Base-by-base conservation (phyloP, 2,797 vertebrate genomes). In the Thalassophryne amazonica region DNA sequence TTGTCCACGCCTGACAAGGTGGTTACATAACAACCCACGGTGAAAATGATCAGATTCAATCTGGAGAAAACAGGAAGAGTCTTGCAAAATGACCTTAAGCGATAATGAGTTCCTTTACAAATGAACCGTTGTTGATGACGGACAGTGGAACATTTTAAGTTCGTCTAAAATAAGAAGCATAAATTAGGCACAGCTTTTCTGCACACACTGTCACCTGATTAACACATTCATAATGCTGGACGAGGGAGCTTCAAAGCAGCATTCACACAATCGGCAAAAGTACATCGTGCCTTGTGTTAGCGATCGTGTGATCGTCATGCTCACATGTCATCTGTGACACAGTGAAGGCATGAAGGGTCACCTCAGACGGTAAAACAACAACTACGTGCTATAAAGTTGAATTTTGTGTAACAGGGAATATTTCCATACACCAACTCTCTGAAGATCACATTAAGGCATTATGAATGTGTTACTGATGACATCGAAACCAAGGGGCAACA, bases 141-240 rank as follows among this genome's bases (percentile, higher is more conserved):
- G 69, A 50, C 52, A 69, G 39, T 36, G 23, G 64, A 63, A 80
- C 74, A 76, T 51, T 78, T 70, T 73, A 69, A 77, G 71, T 71
- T 76, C 52, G 53, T 65, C 36, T 37, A 36, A 45, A 65, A 17
- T 10, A 7, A 55, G 39, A 27, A 51, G 72, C 56, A 55, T 37
- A 69, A 68, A 69, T 58, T 34, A 84, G 81, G 81, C 83, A 84
- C 78, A 51, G 57, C 56, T 64, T 63, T 69, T 71, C 48, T 46
- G 8, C 17, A 23, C 47, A 52, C 70, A 73, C 41, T 27, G 24
- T 56, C 34, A 33, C 55, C 53, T 48, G 39, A 47, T 76, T 76
- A 83, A 81, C 83, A 86, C 79, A 85, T 83, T 86, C 81, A 86
- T 81, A 84, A 86, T 81, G 80, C 80, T 78, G 40, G 37, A 65